Conservation (phyloP, 2,797 vertebrate genomes). For the Malurus leucopterus region DNA sequence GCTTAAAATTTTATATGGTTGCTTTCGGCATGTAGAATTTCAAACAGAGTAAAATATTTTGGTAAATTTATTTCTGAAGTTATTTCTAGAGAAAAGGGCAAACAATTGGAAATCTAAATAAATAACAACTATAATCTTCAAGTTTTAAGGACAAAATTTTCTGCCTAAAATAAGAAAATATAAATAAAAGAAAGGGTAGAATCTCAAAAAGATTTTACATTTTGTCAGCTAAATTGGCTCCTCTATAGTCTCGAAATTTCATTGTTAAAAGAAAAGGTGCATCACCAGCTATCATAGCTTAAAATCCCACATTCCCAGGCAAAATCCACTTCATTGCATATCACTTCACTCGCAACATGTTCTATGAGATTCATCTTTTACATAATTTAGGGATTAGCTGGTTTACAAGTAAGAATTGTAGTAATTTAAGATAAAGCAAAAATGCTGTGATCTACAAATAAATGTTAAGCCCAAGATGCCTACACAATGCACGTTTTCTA, state of each 20-base stretch:
- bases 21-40: not conserved
- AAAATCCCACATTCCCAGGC: not conserved
- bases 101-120: not conserved
- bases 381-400: not conserved
- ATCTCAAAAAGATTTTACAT: not conserved
- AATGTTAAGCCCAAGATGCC: not conserved
- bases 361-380: not conserved
- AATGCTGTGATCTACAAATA: not conserved
- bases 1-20: not conserved
- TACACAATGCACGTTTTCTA: not conserved
- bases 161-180: not conserved
- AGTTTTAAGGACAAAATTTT: not conserved
- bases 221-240: not conserved
- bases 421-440: not conserved
- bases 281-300: not conserved
- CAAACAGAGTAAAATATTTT: not conserved
- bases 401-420: not conserved
- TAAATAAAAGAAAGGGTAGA: not conserved
- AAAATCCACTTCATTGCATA: not conserved
- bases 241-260: not conserved
- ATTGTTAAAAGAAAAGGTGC: not conserved
- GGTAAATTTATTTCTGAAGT: not conserved
- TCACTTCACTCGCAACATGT: not conserved
- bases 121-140: not conserved
- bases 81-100: not conserved